Evolutionary conservation across 2,888 invertebrate genomes (phyloP).

Genomic region (Tetheella fluctuosa): DNA sequence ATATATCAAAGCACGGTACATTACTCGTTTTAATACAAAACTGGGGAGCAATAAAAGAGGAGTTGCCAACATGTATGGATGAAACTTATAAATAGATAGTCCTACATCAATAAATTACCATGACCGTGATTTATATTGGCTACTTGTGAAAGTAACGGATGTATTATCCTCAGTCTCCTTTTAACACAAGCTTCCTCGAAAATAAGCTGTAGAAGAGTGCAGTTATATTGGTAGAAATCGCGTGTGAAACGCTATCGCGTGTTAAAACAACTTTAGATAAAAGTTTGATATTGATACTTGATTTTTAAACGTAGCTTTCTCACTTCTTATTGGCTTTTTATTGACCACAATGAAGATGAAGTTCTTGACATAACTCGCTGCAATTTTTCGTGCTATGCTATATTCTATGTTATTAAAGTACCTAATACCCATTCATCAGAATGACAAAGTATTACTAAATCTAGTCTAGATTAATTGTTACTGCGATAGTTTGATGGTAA

Average conservation of each 20-base stretch:
- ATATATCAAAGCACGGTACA: conserved; percentile 42
- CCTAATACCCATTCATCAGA: too few relatives aligned
- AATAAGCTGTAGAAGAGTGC: neutral
- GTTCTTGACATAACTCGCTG: too few relatives aligned
- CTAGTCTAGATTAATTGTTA: neutral
- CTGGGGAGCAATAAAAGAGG: conserved; percentile 24
- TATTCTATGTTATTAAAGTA: too few relatives aligned
- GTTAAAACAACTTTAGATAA: too few relatives aligned
- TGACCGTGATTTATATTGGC: conserved; percentile 18
- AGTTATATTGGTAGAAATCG: neutral
- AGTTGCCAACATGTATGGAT: conserved; percentile 23
- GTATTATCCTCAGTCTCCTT: conserved; percentile 17
- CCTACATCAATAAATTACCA: conserved; percentile 22
- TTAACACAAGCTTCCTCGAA: conserved; percentile 18
- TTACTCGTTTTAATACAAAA: conserved; percentile 40
- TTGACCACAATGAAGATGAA: too few relatives aligned
- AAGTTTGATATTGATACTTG: too few relatives aligned
- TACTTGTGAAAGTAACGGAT: conserved; percentile 14
- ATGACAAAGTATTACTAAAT: too few relatives aligned
- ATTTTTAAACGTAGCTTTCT: too few relatives aligned
- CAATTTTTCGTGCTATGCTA: too few relatives aligned
- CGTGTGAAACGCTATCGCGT: too few relatives aligned
- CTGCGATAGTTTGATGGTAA: neutral
- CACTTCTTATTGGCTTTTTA: too few relatives aligned
- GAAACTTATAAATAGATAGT: conserved; percentile 24